A percentile compares a stretch with the other conserved stretches of the same genome.
Evolutionary conservation across 2,113 vertebrate genomes (phyloP).

Genomic region (Alethe castanea): DNA sequence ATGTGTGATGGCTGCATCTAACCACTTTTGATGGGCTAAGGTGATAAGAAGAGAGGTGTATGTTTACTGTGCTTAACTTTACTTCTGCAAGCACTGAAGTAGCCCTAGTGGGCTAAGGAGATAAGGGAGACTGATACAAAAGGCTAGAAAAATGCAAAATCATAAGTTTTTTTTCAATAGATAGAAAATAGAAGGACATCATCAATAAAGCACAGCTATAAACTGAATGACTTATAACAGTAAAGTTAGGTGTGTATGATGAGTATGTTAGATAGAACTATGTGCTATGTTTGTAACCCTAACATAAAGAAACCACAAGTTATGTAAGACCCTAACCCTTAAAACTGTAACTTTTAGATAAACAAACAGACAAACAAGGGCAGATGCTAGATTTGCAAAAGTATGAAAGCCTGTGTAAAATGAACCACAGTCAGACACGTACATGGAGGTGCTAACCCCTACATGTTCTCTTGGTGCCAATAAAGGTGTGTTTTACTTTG

Average conservation of each 20-base stretch:
- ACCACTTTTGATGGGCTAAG: neutral
- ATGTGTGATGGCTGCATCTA: neutral
- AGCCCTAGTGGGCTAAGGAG: neutral
- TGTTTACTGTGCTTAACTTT: neutral
- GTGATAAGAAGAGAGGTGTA: neutral
- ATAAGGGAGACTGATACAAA: neutral
- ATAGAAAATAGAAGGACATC: neutral
- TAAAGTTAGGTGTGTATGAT: neutral
- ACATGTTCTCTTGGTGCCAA: neutral
- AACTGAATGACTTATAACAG: neutral
- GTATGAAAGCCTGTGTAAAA: neutral
- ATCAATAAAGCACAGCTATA: neutral
- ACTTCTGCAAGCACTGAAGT: neutral
- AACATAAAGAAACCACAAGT: neutral
- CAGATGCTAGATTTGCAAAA: neutral
- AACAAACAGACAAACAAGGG: neutral
- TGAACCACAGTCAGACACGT: neutral
- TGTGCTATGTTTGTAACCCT: neutral
- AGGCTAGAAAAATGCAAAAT: neutral
- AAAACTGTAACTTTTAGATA: neutral
- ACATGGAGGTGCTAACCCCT: neutral
- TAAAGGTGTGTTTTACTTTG: neutral
- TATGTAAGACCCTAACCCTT: neutral
- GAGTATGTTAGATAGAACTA: neutral
- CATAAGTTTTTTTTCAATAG: neutral